Conservation (phyloP, 53 echinoderm and acorn worm species). For the Temnopleurus reevesii region DNA sequence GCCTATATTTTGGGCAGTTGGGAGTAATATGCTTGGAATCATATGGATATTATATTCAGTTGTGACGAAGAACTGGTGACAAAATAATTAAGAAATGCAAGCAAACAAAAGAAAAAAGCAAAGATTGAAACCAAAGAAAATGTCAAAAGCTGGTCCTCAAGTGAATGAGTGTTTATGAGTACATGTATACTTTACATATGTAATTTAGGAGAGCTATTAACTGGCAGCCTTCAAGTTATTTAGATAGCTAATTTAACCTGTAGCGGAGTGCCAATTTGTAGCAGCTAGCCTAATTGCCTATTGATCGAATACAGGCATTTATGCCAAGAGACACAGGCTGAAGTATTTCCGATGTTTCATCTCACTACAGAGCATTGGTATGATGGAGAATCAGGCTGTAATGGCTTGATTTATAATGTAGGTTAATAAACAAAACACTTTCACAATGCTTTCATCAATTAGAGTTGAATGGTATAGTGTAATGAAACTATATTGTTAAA, state of each 20-base stretch:
- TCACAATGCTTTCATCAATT: neutral
- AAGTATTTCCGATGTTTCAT: neutral
- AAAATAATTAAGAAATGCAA: too few species aligned
- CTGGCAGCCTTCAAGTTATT: slow-evolving; percentile 22
- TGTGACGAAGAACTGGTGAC: too few species aligned
- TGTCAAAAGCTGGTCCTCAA: too few species aligned
- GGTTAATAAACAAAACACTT: neutral
- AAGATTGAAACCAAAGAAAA: too few species aligned
- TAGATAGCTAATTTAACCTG: slow-evolving; percentile 34
- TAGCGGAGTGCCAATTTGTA: slow-evolving; percentile 25
- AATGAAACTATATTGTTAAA: neutral
- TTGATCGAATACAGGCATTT: slow-evolving; percentile 39
- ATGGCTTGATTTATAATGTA: neutral
- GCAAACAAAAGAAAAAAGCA: too few species aligned
- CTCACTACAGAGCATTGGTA: slow-evolving; percentile 3
- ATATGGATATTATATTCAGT: too few species aligned
- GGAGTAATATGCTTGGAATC: too few species aligned
- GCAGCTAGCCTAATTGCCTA: slow-evolving; percentile 25
- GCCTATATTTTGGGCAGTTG: too few species aligned
- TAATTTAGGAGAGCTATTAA: neutral
- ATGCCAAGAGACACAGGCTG: neutral
- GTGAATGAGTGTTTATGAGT: too few species aligned
- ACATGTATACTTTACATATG: neutral
- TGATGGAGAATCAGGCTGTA: neutral
- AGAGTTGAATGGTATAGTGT: neutral